Conservation (phyloP, 37 sponge, comb jelly and placozoan genomes). For the Aphrocallistes beatrix region DNA sequence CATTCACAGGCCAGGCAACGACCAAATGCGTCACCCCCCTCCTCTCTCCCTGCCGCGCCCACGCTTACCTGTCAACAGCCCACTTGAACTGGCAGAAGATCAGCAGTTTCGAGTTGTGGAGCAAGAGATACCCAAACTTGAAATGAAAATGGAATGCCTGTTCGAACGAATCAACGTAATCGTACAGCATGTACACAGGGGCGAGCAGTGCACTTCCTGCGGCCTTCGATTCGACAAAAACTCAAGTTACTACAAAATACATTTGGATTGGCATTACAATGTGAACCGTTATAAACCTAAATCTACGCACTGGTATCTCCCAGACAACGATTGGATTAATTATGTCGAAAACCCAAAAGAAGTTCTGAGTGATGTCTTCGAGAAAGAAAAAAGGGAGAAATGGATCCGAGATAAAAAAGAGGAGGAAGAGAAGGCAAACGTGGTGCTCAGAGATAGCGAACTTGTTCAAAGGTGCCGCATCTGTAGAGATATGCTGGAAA, state of each 20-base stretch:
- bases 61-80: background rate
- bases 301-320: background rate
- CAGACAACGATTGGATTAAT: background rate
- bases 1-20: background rate
- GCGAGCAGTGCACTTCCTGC: slow-evolving; percentile 76
- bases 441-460: background rate
- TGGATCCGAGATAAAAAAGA: background rate
- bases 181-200: slow-evolving; percentile 37
- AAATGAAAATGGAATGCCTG: slow-evolving; percentile 6
- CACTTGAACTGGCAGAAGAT: background rate
- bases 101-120: background rate
- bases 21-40: background rate
- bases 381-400: background rate
- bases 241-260: slow-evolving; percentile 40
- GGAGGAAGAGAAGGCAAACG: background rate
- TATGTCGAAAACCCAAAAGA: background rate
- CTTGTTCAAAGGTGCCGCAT: slow-evolving; percentile 42
- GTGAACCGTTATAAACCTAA: slow-evolving; percentile 32
- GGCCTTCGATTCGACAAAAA: slow-evolving; percentile 62
- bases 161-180: background rate
- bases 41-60: background rate
- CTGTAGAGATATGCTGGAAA: slow-evolving; percentile 65
- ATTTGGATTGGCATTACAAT: slow-evolving; percentile 91
- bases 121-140: background rate
- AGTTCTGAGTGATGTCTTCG: background rate